These are phyloP conservation scores for Drosophila punjabiensis DNA, from an alignment of 1,140 invertebrate genomes.

Conservation along the genomic window DNA sequence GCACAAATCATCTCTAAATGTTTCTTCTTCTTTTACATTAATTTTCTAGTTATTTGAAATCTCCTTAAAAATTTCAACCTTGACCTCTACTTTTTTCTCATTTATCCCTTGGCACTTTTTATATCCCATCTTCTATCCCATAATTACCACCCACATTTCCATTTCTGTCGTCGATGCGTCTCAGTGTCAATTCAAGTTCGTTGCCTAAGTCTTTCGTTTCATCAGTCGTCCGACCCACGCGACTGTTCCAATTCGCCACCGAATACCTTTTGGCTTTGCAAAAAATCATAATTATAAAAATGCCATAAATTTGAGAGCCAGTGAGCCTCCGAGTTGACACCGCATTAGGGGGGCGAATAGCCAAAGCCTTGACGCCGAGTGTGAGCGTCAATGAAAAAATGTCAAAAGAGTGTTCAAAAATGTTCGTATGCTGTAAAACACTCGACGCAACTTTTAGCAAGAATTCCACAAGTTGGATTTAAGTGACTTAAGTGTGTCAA, in stretches of 20 bases:
- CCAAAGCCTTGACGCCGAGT: conserved; percentile 60
- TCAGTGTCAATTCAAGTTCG: conserved; percentile 61
- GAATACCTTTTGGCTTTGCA: conserved; percentile 19
- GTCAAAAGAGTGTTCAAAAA: conserved; percentile 50
- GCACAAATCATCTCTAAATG: no score
- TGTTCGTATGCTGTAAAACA: conserved; percentile 59
- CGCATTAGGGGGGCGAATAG: conserved; percentile 41
- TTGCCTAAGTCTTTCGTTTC: conserved; percentile 77
- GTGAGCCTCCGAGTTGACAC: conserved; percentile 26
- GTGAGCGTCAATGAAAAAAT: conserved; percentile 59
- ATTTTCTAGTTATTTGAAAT: background rate
- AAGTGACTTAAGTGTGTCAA: conserved; percentile 83
- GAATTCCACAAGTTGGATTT: conserved; percentile 66
- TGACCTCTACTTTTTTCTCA: background rate
- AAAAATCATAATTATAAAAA: conserved; percentile 34
- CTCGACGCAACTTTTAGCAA: conserved; percentile 67
- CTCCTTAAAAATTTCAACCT: background rate
- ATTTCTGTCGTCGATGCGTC: conserved; percentile 9
- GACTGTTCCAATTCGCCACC: conserved; percentile 50
- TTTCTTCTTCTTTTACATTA: background rate
- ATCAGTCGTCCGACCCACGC: conserved; percentile 42
- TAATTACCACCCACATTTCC: conserved; percentile 21
- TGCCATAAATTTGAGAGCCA: conserved; percentile 9
- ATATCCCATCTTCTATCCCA: background rate
- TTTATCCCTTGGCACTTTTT: background rate